Percentiles rank a stretch among this genome's conserved stretches.
Conservation (phyloP, 2,888 invertebrate species). For the Myathropa florea region DNA sequence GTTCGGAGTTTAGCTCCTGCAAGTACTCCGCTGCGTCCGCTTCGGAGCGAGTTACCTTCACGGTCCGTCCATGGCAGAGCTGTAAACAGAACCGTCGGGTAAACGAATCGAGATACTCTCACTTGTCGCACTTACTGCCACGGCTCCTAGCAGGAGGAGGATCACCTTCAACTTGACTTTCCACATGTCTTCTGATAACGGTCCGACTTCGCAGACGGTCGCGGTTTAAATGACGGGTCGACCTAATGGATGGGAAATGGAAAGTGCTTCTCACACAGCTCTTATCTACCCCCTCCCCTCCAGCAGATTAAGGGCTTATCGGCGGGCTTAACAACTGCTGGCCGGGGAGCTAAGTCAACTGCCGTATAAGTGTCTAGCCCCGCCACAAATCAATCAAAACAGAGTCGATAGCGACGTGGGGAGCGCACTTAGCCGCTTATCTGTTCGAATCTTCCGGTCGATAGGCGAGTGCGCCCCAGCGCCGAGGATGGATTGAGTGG, state of each 20-base stretch:
- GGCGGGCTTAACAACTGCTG: neutral
- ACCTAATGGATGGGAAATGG: no score
- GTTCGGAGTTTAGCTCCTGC: constrained; percentile 83
- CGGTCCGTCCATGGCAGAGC: constrained; percentile 35
- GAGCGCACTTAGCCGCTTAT: neutral
- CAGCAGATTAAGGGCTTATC: neutral
- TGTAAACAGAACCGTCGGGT: neutral
- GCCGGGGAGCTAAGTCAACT: neutral
- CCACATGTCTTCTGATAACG: neutral
- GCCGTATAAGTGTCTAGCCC: neutral
- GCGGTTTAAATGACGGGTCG: neutral
- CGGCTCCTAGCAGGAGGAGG: constrained; percentile 17
- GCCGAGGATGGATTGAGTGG: neutral
- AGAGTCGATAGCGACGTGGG: neutral
- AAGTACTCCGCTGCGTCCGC: constrained; percentile 84
- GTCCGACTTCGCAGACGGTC: neutral
- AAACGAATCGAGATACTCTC: neutral
- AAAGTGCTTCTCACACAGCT: neutral
- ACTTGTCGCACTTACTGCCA: constrained; percentile 23
- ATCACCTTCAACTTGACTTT: constrained; percentile 16
- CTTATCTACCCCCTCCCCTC: neutral
- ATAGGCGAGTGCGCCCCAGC: neutral
- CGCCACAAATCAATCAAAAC: constrained; percentile 3
- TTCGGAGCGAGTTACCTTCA: constrained; percentile 75
- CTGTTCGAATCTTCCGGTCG: neutral